Evolutionary conservation across 2,113 vertebrate species (phyloP), one percentile per base, ranked within the genome.

Genomic region (Perognathus longimembris): DNA sequence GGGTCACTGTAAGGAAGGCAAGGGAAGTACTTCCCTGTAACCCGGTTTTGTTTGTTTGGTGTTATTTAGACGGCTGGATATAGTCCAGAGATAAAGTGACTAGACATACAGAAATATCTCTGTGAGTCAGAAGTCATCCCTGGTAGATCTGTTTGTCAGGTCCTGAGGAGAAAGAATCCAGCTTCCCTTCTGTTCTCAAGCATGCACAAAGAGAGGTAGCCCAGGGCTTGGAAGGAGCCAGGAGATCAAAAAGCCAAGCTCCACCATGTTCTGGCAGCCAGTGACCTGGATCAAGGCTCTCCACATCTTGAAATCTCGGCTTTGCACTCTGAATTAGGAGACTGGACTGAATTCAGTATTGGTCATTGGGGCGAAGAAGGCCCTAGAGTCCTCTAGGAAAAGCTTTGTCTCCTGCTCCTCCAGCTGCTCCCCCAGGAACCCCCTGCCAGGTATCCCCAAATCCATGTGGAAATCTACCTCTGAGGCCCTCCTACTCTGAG

Each of bases 81-180:
- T 90, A 87, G 93, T 94, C 85, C 90, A 86, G 76, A 95, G 92
- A 94, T 95, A 95, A 92, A 87, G 40, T 84, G 63, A 88, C 76
- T 61, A 26, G 17, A 80, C 88, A 78, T 96, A 94, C 75, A 50
- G 73, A 96, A 96, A 75, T 80, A 87, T 91, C 83, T 87, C 93
- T 67, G 61, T 94, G 94, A 96, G 80, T 92, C 83, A 95, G 88
- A 92, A 95, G 92, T 80, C 42, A 92, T 30, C 63, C 74, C 67
- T 69, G 38, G 66, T 80, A 95, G 86, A 83, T 93, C 89, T 88
- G 75, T 78, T 83, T 91, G 50, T 50, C 11, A 5, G 30, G 75
- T 85, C 76, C 21, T 0, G 20, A 93, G 84, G 66, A 59, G 63
- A 75, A 42, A 94, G 61, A 30, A 28, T 9, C 70, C 66, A 70